These are phyloP conservation scores for Amblyteles armatorius DNA, from an alignment of 2,888 invertebrate species.

Conservation along the genomic window DNA sequence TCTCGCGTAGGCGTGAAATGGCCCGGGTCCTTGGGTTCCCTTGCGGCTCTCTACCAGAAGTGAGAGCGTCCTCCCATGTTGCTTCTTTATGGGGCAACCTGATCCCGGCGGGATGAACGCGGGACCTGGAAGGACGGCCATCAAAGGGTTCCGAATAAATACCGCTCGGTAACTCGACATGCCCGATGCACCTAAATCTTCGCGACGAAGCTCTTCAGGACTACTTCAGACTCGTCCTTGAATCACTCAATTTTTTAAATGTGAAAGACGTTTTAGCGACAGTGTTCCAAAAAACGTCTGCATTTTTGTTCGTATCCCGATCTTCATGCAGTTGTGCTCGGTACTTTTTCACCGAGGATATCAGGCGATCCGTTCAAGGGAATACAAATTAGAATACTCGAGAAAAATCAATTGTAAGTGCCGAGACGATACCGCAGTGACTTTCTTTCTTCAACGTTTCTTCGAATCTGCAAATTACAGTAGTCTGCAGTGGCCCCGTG, in stretches of 20 bases:
- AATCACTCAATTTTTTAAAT: background rate
- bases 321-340: background rate
- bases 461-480: conserved; percentile 40
- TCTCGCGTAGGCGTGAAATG: conserved; percentile 80
- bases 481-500: conserved; percentile 52
- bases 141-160: conserved; percentile 83
- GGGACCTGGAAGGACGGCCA: conserved; percentile 76
- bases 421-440: conserved; percentile 33
- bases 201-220: conserved; percentile 2
- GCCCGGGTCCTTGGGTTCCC: conserved; percentile 60
- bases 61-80: conserved; percentile 71
- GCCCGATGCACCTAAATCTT: background rate
- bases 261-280: no score
- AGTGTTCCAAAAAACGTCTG: no score
- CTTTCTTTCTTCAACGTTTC: conserved; percentile 25
- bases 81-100: conserved; percentile 81
- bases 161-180: conserved; percentile 69
- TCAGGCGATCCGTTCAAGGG: background rate
- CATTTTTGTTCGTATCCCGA: background rate
- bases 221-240: background rate
- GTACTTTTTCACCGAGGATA: background rate
- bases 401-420: conserved; percentile 40
- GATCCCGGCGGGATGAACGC: conserved; percentile 74
- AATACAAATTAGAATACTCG: background rate
- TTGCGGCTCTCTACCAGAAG: conserved; percentile 51